Base-by-base conservation (phyloP, 2,797 vertebrate species). In the Streptopelia turtur region DNA sequence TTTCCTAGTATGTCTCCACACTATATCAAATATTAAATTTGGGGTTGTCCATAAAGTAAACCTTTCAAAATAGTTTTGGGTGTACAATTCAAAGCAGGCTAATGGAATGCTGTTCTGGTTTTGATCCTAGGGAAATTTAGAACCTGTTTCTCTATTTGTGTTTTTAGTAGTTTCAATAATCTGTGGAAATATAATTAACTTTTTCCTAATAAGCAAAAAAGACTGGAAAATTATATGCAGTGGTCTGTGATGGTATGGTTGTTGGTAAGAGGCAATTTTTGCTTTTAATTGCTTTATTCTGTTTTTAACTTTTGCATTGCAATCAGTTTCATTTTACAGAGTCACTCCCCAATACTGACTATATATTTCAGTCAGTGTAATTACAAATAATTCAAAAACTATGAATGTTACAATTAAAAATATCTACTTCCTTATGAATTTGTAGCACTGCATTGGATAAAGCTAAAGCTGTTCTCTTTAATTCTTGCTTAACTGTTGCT, bases 1-100 rank as follows among this genome's bases (percentile, higher is more conserved):
- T 78, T 72, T 49, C 16, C 23, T 59, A 25, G 11, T 6, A 55
- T 0, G 1, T 11, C 5, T 45, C 41, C 31, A 6, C 8, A 3
- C 3, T 35, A 3, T 21, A 45, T n/a, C 45, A 70, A 89, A 59
- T 33, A 31, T 2, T 33, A 33, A 39, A 55, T 56, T 60, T 37
- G 24, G 16, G 5, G 2, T 49, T 41, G 16, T 83, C 23, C 11
- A 24, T 75, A 9, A 50, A 78, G 35, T 28, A 68, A 79, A 68
- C 20, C 9, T 69, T 77, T 13, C 23, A 50, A 69, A 25, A 23
- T 5, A 16, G 13, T 49, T 76, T 75, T 89, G 27, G 23, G 61
- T 63, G 43, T 2, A 8, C 3, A 2, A 13, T 37, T 76, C 7
- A 3, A 52, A 89, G 45, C 7, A 60, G 12, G 5, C 5, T 43